Base-by-base conservation (phyloP, 2,888 invertebrate genomes). In the Ennomos erosarius region DNA sequence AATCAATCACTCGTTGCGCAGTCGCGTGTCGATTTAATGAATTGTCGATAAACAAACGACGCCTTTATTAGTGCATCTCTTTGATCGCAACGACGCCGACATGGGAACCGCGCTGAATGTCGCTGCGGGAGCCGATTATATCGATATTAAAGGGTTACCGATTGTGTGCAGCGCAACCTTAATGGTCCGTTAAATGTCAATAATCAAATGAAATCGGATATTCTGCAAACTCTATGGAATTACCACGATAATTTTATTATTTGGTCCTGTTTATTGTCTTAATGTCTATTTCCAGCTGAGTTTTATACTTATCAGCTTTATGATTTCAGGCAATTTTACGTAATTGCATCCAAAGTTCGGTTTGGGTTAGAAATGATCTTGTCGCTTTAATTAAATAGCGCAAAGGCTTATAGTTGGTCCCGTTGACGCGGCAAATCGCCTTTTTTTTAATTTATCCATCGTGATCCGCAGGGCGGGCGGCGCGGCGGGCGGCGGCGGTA, bases 1-100 rank as follows among this genome's bases (percentile, higher is more conserved):
- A 73, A 78, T 80, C 79, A 75, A 73, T 78, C 79, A 71, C 59
- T 68, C 64, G 66, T 75, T 73, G 78, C 76, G 74, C 71, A 69
- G 73, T 71, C 88, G 78, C 88, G 88, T 86, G 87, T 76, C 85
- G 75, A 74, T 71, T 64, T 84, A 84, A 84, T 80, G 82, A 84
- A 75, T 78, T 76, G 80, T 76, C 82, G 79, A 80, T 78, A 81
- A 76, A 75, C 76, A 78, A 78, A 74, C 76, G 70, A 66, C 50
- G 52, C 38, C 46, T 49, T 59, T 40, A 65, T 61, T 67, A 68
- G 67, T 56, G 26, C 55, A 40, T 51, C 55, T 52, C 70, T 58
- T 69, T 67, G 65, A 55, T 60, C 55, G 59, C 48, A 4, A 12
- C 51, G 39, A 16, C 16, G 16, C 16, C 51, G 53, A 51, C 67